Evolutionary conservation across 2,888 invertebrate species (phyloP).

Genomic region (Melinaea marsaeus): DNA sequence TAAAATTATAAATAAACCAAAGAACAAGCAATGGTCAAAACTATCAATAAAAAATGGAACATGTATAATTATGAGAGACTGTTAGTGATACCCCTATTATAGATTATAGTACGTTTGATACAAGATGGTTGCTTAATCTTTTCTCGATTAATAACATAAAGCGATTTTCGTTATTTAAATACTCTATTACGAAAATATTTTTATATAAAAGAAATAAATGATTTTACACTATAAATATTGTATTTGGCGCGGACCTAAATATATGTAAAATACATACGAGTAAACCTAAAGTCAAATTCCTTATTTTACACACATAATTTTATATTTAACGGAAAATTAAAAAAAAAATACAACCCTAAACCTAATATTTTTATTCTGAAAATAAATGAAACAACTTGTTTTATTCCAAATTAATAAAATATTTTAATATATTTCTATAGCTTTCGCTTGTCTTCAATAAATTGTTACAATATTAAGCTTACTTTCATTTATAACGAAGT

Average conservation of each 20-base stretch:
- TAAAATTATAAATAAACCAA: background rate
- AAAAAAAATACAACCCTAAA: too few species aligned
- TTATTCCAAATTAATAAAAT: background rate
- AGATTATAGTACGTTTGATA: background rate
- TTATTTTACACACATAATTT: too few species aligned
- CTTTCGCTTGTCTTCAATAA: background rate
- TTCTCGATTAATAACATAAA: background rate
- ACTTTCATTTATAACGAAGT: slow-evolving; percentile 27
- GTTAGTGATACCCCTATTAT: slow-evolving; percentile 45
- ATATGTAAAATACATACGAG: too few species aligned
- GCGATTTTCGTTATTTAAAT: background rate
- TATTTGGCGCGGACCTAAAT: too few species aligned
- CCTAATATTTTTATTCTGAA: background rate
- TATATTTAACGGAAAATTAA: background rate
- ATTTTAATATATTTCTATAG: background rate
- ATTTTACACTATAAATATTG: too few species aligned
- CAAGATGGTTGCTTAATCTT: background rate
- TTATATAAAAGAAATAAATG: too few species aligned
- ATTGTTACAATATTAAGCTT: slow-evolving; percentile 12
- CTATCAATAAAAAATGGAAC: slow-evolving; percentile 35
- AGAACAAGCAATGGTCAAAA: slow-evolving; percentile 27
- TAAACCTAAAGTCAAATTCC: too few species aligned
- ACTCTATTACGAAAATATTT: background rate
- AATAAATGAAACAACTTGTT: background rate
- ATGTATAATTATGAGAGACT: slow-evolving; percentile 46